These are phyloP conservation scores for Drosophila ercepeae DNA, from an alignment of 1,140 invertebrate species.

Conservation along the genomic window DNA sequence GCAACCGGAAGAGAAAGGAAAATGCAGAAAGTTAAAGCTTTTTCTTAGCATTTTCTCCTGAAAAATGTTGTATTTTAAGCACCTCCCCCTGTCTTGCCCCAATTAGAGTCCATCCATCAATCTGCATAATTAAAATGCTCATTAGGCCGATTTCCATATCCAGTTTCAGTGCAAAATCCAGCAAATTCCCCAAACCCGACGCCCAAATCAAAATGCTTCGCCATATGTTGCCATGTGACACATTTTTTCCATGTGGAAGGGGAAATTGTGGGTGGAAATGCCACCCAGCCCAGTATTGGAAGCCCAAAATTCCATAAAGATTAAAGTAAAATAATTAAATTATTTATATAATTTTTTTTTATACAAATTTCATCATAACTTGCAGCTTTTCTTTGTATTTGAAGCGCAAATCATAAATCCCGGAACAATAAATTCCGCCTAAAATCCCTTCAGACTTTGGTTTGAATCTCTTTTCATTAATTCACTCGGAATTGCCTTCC, in stretches of 20 bases:
- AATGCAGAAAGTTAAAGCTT: neutral
- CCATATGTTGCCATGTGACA: conserved; percentile 12
- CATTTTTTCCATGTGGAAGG: neutral
- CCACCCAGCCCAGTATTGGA: conserved; percentile 13
- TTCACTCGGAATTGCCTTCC: neutral
- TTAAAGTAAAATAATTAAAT: no score
- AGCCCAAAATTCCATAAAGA: no score
- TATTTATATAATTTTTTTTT: no score
- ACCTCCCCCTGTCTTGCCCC: conserved; percentile 14
- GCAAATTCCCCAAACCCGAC: conserved; percentile 4
- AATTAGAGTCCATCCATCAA: conserved; percentile 74
- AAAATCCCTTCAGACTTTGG: neutral
- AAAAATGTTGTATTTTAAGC: neutral
- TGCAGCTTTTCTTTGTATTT: no score
- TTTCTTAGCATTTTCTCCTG: neutral
- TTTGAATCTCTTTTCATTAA: conserved; percentile 14
- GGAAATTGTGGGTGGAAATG: neutral
- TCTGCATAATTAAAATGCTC: conserved; percentile 72
- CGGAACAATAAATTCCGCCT: neutral
- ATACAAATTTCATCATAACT: no score
- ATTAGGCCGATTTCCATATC: no score
- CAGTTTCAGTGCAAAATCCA: conserved; percentile 8
- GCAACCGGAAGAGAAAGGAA: no score
- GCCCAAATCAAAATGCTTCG: conserved; percentile 9
- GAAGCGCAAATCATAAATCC: neutral